These are phyloP conservation scores for Centropus unirufus DNA, from an alignment of 2,113 vertebrate genomes.

Conservation along the genomic window DNA sequence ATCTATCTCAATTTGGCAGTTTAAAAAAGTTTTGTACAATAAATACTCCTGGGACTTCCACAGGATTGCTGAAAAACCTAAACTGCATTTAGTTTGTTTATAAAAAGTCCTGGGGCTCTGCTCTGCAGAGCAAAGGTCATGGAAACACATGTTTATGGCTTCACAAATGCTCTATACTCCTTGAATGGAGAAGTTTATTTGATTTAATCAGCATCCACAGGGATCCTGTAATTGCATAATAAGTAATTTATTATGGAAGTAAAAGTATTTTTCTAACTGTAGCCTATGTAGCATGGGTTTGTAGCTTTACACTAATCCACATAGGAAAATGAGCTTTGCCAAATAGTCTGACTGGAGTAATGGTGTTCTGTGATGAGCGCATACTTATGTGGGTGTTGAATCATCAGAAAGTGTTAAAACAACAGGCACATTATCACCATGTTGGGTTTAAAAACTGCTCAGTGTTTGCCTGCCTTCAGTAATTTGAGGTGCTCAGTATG, in stretches of 20 bases:
- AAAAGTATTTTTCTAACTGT: constrained; percentile 54
- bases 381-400: neutral
- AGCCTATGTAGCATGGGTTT: neutral
- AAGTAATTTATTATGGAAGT: constrained; percentile 65
- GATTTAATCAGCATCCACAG: constrained; percentile 72
- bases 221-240: constrained; percentile 64
- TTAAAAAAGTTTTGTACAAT: constrained; percentile 49
- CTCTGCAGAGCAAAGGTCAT: constrained; percentile 51
- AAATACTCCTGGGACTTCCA: constrained; percentile 45
- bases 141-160: constrained; percentile 67
- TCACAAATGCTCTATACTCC: constrained; percentile 48
- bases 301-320: constrained; percentile 33
- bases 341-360: neutral
- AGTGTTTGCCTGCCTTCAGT: neutral
- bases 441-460: constrained; percentile 13
- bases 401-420: constrained; percentile 45
- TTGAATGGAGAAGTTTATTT: constrained; percentile 61
- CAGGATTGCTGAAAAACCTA: constrained; percentile 47
- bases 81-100: constrained; percentile 63
- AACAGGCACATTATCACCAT: constrained; percentile 53
- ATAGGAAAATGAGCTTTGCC: constrained; percentile 21
- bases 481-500: neutral
- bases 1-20: constrained; percentile 57
- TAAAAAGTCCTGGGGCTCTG: constrained; percentile 31
- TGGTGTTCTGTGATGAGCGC: neutral